Evolutionary conservation across 1,140 invertebrate species (phyloP).

Genomic region (Pseudomyrmex gracilis): DNA sequence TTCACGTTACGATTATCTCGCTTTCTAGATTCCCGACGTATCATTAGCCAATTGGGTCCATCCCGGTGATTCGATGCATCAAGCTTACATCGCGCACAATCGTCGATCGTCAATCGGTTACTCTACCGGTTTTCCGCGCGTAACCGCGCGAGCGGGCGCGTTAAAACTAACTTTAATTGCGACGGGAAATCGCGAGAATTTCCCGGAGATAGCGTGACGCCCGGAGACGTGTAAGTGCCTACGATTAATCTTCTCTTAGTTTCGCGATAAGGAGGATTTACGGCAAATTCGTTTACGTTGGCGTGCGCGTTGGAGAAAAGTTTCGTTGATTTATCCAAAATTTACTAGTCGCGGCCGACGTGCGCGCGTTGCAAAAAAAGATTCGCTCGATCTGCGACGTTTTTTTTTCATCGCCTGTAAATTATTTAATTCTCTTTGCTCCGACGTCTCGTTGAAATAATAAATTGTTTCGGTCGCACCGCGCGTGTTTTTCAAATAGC

Average conservation of each 20-base stretch:
- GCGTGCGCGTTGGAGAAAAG: conserved; percentile 42
- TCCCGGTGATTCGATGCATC: background rate
- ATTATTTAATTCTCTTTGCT: background rate
- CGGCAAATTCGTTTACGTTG: conserved; percentile 44
- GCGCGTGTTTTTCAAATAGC: background rate
- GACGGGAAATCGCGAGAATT: conserved; percentile 54
- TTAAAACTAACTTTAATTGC: conserved; percentile 35
- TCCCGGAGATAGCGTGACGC: conserved; percentile 26
- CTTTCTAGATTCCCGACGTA: conserved; percentile 59
- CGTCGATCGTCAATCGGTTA: conserved; percentile 40
- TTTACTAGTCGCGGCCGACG: conserved; percentile 33
- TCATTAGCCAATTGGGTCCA: conserved; percentile 42
- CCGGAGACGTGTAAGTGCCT: conserved; percentile 33
- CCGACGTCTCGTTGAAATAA: background rate
- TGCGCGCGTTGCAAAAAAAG: background rate
- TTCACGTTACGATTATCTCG: conserved; percentile 55
- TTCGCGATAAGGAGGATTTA: conserved; percentile 69
- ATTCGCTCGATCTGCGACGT: background rate
- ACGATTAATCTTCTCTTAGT: conserved; percentile 65
- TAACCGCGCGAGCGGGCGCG: conserved; percentile 16
- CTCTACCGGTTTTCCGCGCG: conserved; percentile 6
- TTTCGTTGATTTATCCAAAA: conserved; percentile 59
- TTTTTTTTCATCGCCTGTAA: background rate
- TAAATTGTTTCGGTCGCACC: no score
- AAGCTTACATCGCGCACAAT: conserved; percentile 1